Conservation (phyloP, 2,797 vertebrate genomes). For the Gila robusta region DNA sequence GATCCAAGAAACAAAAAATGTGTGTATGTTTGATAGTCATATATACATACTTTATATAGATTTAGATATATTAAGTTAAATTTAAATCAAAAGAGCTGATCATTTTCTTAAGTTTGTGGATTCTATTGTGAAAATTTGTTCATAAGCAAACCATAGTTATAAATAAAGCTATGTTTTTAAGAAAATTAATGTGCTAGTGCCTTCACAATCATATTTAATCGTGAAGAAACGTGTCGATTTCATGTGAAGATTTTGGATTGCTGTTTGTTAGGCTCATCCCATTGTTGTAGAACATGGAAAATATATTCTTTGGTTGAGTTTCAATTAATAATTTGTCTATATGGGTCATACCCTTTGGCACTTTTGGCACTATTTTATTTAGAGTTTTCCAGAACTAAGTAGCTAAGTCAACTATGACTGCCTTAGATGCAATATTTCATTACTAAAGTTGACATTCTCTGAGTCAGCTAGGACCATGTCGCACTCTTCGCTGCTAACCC, state of each 20-base stretch:
- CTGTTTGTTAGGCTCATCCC: neutral
- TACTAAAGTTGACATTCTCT: conserved; percentile 2
- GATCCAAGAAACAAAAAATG: neutral
- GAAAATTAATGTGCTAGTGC: neutral
- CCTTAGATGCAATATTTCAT: neutral
- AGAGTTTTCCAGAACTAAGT: neutral
- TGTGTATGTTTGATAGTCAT: neutral
- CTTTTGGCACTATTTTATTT: neutral
- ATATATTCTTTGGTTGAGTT: neutral
- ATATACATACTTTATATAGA: no score
- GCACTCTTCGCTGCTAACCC: neutral
- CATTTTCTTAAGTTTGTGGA: neutral
- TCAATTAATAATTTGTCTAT: neutral
- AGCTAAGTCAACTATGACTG: neutral
- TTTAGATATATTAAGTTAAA: neutral
- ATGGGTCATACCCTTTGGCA: neutral
- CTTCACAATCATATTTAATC: neutral
- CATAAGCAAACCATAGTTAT: neutral
- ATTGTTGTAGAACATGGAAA: neutral
- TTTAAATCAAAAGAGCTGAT: neutral
- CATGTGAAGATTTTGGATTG: neutral
- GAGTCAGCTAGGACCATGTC: neutral
- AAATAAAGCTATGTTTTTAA: neutral
- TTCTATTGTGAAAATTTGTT: neutral
- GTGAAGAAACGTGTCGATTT: neutral